Evolutionary conservation across 2,888 invertebrate genomes (phyloP).

Genomic region (Noctua janthina): DNA sequence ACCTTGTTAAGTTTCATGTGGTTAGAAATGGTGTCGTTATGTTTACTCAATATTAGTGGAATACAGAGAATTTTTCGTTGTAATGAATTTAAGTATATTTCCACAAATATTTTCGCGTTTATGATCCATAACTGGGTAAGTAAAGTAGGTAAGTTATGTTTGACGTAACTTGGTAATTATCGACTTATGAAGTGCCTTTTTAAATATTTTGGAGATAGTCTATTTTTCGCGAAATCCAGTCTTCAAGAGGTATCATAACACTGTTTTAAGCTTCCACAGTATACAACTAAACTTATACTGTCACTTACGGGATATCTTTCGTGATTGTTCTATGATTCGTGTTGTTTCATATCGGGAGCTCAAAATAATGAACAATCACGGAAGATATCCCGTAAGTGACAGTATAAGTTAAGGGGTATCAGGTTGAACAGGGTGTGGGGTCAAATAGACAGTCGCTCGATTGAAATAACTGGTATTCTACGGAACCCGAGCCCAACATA

Average conservation of each 20-base stretch:
- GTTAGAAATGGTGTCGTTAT: slow-evolving; percentile 24
- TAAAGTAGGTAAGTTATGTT: slow-evolving; percentile 33
- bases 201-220: not conserved
- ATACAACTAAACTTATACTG: no score
- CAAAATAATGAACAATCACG: no score
- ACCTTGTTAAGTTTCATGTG: slow-evolving; percentile 27
- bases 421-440: not conserved
- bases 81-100: slow-evolving; percentile 21
- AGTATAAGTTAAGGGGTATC: not conserved
- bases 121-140: slow-evolving; percentile 43
- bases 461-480: not conserved
- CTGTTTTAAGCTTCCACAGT: no score
- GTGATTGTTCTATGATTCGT: no score
- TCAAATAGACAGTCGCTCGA: not conserved
- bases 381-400: no score
- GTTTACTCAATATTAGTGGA: slow-evolving; percentile 47
- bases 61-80: slow-evolving; percentile 22
- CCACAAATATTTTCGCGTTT: slow-evolving; percentile 33
- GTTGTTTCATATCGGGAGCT: no score
- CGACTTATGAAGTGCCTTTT: slow-evolving; percentile 5
- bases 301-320: no score
- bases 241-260: not conserved
- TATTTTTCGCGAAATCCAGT: not conserved
- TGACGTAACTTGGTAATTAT: slow-evolving; percentile 20
- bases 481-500: not conserved